Conservation (phyloP, 2,797 vertebrate species). For the Danio aesculapii region DNA sequence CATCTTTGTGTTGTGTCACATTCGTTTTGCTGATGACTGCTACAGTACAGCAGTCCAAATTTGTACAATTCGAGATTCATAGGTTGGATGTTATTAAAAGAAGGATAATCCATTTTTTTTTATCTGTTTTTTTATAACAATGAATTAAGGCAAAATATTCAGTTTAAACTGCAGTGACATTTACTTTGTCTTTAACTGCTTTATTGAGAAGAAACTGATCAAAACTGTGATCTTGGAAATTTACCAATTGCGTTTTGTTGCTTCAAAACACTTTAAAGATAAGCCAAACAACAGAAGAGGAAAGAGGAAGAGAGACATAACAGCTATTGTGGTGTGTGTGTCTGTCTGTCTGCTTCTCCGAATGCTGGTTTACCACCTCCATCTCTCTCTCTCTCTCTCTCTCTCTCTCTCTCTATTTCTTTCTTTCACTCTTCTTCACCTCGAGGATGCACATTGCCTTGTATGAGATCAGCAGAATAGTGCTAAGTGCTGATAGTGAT, state of each 20-base stretch:
- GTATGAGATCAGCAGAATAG: conserved; percentile 4
- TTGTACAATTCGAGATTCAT: too few relatives aligned
- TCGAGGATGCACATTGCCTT: background rate
- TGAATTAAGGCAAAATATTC: background rate
- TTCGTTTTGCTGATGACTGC: too few relatives aligned
- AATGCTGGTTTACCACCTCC: background rate
- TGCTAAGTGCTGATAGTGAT: background rate
- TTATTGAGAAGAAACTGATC: background rate
- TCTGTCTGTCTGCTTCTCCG: background rate
- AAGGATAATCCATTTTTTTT: too few relatives aligned
- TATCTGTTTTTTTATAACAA: too few relatives aligned
- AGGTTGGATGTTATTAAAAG: too few relatives aligned
- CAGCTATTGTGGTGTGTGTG: background rate
- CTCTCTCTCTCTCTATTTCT: background rate
- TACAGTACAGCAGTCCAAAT: too few relatives aligned
- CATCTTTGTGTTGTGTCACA: too few relatives aligned
- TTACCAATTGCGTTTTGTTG: background rate
- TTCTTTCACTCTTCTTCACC: background rate
- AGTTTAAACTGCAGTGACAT: background rate
- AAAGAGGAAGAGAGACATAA: background rate
- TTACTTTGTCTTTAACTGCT: background rate
- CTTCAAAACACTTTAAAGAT: background rate
- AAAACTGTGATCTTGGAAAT: background rate
- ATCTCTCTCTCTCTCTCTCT: background rate
- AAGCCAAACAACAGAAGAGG: background rate